Evolutionary conservation across 2,888 invertebrate species (phyloP).

Genomic region (Craniophora ligustri): DNA sequence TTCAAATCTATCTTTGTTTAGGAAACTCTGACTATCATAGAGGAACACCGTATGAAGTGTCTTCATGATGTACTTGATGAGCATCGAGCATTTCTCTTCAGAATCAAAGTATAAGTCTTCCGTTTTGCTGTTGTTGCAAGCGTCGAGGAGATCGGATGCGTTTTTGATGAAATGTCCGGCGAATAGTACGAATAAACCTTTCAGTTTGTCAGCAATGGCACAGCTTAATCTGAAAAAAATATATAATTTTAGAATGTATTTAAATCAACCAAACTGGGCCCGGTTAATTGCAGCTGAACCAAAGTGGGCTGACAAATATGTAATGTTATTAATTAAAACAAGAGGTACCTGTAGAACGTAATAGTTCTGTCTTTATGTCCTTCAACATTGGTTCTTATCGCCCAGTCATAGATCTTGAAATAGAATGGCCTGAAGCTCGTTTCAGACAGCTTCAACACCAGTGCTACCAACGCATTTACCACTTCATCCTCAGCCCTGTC

Average conservation of each 20-base stretch:
- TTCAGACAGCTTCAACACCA: constrained; percentile 96
- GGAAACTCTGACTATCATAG: constrained; percentile 94
- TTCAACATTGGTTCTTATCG: constrained; percentile 89
- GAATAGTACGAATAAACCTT: constrained; percentile 96
- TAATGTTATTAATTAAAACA: too few species aligned
- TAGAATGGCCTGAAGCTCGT: constrained; percentile 96
- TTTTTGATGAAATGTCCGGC: constrained; percentile 95
- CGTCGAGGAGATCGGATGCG: constrained; percentile 91
- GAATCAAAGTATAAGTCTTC: constrained; percentile 85
- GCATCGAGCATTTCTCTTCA: constrained; percentile 87
- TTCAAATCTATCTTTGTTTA: constrained; percentile 95
- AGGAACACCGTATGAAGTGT: constrained; percentile 94
- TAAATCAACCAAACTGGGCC: too few species aligned
- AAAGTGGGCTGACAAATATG: too few species aligned
- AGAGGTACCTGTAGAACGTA: constrained; percentile 95
- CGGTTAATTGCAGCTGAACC: too few species aligned
- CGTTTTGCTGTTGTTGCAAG: constrained; percentile 90
- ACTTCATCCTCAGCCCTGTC: constrained; percentile 92
- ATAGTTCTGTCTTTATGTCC: constrained; percentile 91
- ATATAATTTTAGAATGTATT: not conserved
- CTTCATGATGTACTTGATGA: constrained; percentile 92
- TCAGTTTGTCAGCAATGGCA: constrained; percentile 93
- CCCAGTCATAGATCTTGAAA: constrained; percentile 96
- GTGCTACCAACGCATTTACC: constrained; percentile 92
- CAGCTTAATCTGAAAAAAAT: constrained; percentile 89